Evolutionary conservation across 2,888 invertebrate genomes (phyloP).

Genomic region (Zygothrica quintamaculata): DNA sequence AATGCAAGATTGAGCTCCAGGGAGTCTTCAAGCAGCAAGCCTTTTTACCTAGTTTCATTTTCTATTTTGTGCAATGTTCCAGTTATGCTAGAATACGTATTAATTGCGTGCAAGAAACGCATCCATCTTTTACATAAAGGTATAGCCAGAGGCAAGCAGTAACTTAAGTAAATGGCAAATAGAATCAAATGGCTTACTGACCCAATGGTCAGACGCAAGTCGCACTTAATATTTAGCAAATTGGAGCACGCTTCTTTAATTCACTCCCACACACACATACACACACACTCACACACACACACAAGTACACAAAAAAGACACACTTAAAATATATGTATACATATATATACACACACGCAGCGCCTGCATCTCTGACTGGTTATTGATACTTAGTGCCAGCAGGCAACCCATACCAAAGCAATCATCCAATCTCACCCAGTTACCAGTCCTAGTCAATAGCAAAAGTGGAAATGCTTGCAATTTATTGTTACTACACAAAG

Average conservation of each 20-base stretch:
- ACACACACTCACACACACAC: conserved; percentile 10
- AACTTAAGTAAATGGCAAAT: conserved; percentile 44
- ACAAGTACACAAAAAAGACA: conserved; percentile 1
- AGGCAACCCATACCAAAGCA: conserved; percentile 27
- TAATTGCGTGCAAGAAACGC: conserved; percentile 38
- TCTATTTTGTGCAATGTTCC: conserved; percentile 15
- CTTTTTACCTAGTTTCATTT: not conserved
- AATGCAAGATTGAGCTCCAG: conserved; percentile 55
- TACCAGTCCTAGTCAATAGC: conserved; percentile 30
- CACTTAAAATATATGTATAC: not conserved
- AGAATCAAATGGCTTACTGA: conserved; percentile 58
- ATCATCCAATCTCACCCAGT: conserved; percentile 36
- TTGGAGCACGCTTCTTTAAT: conserved; percentile 28
- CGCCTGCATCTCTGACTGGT: conserved; percentile 26
- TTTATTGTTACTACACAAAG: conserved; percentile 62
- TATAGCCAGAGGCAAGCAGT: conserved; percentile 19
- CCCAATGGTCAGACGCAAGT: conserved; percentile 44
- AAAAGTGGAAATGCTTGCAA: conserved; percentile 62
- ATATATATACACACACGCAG: conserved; percentile 1
- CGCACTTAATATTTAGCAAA: conserved; percentile 43
- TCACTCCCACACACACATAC: conserved; percentile 22
- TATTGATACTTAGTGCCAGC: conserved; percentile 58
- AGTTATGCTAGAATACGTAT: conserved; percentile 16
- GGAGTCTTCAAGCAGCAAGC: not conserved
- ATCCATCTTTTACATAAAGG: conserved; percentile 21